Conservation (phyloP, 2,797 vertebrate species). For the Sebastes flavidus region DNA sequence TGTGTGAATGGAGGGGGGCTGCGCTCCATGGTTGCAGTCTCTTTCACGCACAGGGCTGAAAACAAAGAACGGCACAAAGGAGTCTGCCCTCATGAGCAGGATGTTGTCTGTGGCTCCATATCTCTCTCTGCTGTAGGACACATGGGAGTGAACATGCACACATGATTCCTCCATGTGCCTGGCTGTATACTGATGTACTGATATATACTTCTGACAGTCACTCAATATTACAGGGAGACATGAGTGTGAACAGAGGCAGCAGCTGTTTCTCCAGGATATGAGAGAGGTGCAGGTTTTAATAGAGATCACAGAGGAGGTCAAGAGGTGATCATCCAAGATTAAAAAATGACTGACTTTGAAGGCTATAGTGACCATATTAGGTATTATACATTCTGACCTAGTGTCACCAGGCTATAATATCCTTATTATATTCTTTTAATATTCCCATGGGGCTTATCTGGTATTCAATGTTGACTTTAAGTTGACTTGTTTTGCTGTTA, state of each 20-base stretch:
- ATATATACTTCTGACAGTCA: background rate
- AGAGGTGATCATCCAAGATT: background rate
- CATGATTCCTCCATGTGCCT: constrained; percentile 16
- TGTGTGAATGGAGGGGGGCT: constrained; percentile 47
- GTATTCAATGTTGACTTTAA: background rate
- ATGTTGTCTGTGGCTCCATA: constrained; percentile 35
- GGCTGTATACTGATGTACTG: background rate
- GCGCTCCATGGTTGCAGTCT: constrained; percentile 38
- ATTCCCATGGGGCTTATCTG: background rate
- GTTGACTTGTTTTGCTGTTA: background rate
- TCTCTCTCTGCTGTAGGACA: background rate
- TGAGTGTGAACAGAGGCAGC: background rate
- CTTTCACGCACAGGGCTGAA: constrained; percentile 49
- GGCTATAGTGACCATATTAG: background rate
- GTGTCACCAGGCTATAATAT: background rate
- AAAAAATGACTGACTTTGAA: background rate
- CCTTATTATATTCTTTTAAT: background rate
- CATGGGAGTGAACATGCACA: constrained; percentile 14
- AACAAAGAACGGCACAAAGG: constrained; percentile 69
- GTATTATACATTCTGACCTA: too few relatives aligned
- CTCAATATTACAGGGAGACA: background rate
- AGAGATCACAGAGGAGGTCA: background rate
- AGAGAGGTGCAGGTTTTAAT: background rate
- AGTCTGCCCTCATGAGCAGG: constrained; percentile 31
- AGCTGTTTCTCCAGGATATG: background rate